Percentiles rank a stretch among this genome's conserved stretches.
These are phyloP conservation scores for Eupleurogrammus muticus DNA, from an alignment of 2,797 vertebrate species.

Conservation along the genomic window DNA sequence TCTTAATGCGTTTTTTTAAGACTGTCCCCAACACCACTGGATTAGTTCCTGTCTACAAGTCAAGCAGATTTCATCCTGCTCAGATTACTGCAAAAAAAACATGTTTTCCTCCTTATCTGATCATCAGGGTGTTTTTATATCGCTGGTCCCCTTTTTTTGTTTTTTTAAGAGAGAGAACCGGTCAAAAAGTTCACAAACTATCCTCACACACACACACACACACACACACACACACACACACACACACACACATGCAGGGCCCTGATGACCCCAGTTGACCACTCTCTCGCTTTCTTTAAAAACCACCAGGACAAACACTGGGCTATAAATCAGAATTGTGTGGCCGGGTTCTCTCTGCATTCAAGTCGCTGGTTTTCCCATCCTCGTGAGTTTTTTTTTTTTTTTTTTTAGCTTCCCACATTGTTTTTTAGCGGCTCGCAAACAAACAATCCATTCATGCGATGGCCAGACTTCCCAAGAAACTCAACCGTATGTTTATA, in stretches of 20 bases:
- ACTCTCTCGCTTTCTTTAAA: conserved; percentile 8
- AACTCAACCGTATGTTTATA: conserved; percentile 74
- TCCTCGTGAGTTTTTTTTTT: conserved; percentile 1
- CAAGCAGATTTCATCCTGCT: not conserved
- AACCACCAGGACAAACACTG: not conserved
- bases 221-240: conserved; percentile 24
- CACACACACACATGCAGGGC: not conserved
- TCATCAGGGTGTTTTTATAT: not conserved
- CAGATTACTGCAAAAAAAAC: not conserved
- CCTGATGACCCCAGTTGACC: conserved; percentile 29
- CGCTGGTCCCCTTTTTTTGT: too few relatives aligned
- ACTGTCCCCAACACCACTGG: not conserved
- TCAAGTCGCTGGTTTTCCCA: conserved; percentile 10
- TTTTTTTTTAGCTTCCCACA: conserved; percentile 44
- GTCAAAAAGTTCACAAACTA: not conserved
- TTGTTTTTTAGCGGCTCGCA: conserved; percentile 58
- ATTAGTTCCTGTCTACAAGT: not conserved
- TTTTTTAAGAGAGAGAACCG: not conserved
- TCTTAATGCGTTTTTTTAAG: not conserved
- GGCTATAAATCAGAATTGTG: not conserved
- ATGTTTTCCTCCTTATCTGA: not conserved
- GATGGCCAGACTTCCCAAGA: conserved; percentile 64
- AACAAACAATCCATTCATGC: conserved; percentile 71
- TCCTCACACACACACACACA: conserved; percentile 11
- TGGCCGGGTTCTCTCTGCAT: conserved; percentile 4